Base-by-base conservation (phyloP, 92 coral and sea anemone species). In the Palythoa caribaeorum region DNA sequence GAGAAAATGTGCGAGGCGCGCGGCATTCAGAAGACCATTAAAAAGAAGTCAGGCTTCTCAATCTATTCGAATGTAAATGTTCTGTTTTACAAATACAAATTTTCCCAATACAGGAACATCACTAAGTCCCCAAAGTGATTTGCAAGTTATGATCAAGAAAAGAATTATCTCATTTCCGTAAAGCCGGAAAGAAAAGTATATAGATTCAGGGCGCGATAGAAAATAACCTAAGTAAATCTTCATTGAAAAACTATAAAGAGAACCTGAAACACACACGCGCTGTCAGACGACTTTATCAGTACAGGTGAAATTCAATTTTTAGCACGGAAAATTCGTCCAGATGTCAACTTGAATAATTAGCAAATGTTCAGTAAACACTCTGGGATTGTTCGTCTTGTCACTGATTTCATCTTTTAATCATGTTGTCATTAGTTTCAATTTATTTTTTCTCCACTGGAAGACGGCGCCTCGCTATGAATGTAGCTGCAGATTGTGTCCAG, bases 271-370 rank as follows among this genome's bases (percentile, higher is more conserved):
- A 9, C 16, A 75, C 14, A 51, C 1, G 63, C 28, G 63, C 28
- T 52, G 80, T 77, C 80, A 77, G 28, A n/a, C 39, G 28, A 3
- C 16, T 17, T 1, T 11, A 20, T 6, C 65, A 36, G 53, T 13
- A 77, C 17, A 48, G 80, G 60, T 76, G 63, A 19, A 50, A 50
- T 3, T 35, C 14, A 54, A 35, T 9, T 19, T 11, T 76, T 50
- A 17, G 6, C 7, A 36, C 35, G 17, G 14, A 1, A 14, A 73
- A 54, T 12, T 53, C 35, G 68, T 2, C 83, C 39, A 36, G 54
- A 77, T 20, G 83, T 77, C 83, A 38, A 28, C 50, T 77, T 54
- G 14, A 75, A 55, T 77, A 77, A 77, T 77, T 77, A 55, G 69
- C 28, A 13, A 50, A 53, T 53, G 47, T 53, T 77, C 38, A 14